phyloP scores from a whole-genome alignment of 2,113 vertebrate species.

The Coreoperca whiteheadi region DNA sequence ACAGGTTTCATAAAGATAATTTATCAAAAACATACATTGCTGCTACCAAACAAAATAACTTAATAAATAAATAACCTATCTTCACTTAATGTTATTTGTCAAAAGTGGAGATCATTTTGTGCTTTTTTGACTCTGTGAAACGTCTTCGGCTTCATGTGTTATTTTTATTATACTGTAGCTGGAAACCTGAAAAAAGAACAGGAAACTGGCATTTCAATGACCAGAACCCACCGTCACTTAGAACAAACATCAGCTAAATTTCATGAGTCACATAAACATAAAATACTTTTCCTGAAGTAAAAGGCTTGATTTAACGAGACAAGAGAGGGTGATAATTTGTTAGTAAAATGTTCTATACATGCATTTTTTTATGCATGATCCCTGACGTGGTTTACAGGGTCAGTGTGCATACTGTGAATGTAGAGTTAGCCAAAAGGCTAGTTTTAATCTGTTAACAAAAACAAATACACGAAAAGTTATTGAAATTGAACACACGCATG shows the following conservation, averaged over 20 bases:
- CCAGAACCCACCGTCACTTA: constrained; percentile 33
- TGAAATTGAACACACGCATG: neutral
- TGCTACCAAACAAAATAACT: no score
- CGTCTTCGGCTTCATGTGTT: neutral
- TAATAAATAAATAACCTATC: no score
- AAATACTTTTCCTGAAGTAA: neutral
- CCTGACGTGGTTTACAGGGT: neutral
- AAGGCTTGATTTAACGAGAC: constrained; percentile 10
- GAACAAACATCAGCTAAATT: constrained; percentile 39
- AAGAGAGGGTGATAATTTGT: constrained; percentile 10
- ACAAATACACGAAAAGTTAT: neutral
- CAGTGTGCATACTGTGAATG: neutral
- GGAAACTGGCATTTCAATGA: constrained; percentile 52
- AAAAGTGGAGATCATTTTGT: neutral
- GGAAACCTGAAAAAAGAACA: constrained; percentile 49
- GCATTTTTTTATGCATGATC: neutral
- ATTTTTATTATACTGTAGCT: neutral
- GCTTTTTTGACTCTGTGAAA: neutral
- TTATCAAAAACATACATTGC: no score
- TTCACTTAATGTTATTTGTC: no score
- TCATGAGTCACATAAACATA: constrained; percentile 17
- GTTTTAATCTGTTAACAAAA: neutral
- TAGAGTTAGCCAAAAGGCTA: neutral
- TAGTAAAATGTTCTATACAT: constrained; percentile 12
- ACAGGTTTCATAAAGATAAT: neutral